Evolutionary conservation across 2,888 invertebrate species (phyloP), one percentile per base, ranked within the genome.

Genomic region (Macrostomum cliftonense): DNA sequence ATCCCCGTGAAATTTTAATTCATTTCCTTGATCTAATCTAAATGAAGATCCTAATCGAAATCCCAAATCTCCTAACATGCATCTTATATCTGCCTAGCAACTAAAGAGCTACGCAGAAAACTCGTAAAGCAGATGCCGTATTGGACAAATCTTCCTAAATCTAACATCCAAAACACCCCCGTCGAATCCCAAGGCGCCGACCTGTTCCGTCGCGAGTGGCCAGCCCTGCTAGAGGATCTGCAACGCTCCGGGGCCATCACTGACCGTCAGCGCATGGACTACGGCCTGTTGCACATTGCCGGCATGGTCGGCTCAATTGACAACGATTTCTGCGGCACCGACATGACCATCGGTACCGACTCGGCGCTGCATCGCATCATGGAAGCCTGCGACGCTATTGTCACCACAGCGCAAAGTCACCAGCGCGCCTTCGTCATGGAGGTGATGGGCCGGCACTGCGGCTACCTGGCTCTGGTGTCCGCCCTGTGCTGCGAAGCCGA

Each of bases 281-380:
- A 78, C 67, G 76, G 77, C 57, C 76, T 77, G 57, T 73, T 95
- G 57, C 86, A 93, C 67, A 89, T 97, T 67, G 93, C 84, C 53
- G 95, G 95, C 56, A 77, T 97, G 80, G 97, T 99, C 45, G 97
- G 97, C 2, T 97, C 95, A 2, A 99, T 97, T 64, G 97, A 99
- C 71, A 97, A 97, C 72, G 97, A 97, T 74, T 97, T 97, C 73
- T 97, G 93, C 73, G 97, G 97, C 52, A 99, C 97, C 21, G 97
- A 97, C 71, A 99, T 99, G 97, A 97, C 97, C 46, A 97, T 99
- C 63, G 97, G 93, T 56, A 89, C 95, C 2, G 95, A 97, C 71
- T 85, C 89, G 9, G 95, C 97, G 13, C 74, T 97, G 58, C 95
- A 95, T 71, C 79, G 95, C 58, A 97, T 99, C 62, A 88, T 97